Evolutionary conservation across 2,888 invertebrate genomes (phyloP).

Genomic region (Spicauda simplicius): DNA sequence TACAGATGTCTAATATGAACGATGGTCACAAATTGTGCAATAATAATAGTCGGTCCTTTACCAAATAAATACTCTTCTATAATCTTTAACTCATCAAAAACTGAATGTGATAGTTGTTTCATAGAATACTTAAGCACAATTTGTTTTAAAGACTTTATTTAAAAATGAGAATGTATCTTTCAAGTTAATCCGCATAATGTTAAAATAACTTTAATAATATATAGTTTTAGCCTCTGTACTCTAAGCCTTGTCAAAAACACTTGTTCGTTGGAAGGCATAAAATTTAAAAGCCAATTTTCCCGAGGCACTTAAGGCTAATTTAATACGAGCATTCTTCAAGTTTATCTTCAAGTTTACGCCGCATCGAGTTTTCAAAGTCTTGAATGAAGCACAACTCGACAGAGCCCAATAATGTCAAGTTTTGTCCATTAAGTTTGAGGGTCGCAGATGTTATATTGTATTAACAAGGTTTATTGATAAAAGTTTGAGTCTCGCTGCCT

Average conservation of each 20-base stretch:
- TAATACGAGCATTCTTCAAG: constrained; percentile 25
- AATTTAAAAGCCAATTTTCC: constrained; percentile 16
- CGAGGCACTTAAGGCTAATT: constrained; percentile 19
- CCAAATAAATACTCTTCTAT: no score
- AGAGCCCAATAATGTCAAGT: constrained; percentile 25
- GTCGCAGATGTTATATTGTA: constrained; percentile 25
- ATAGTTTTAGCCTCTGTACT: background rate
- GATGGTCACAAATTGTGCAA: no score
- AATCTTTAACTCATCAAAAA: no score
- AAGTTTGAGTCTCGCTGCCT: constrained; percentile 20
- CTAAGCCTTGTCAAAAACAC: background rate
- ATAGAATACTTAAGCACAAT: no score
- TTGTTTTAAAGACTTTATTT: no score
- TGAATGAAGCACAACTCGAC: constrained; percentile 16
- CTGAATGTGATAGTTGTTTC: no score
- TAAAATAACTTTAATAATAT: background rate
- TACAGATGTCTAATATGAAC: no score
- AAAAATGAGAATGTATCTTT: background rate
- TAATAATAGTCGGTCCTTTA: no score
- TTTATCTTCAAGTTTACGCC: constrained; percentile 22
- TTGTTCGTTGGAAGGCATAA: background rate
- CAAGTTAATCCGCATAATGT: no score
- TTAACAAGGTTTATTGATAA: constrained; percentile 27
- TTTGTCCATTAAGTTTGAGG: constrained; percentile 17
- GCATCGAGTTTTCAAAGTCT: constrained; percentile 28